Evolutionary conservation across 2,797 vertebrate genomes (phyloP).

Genomic region (Sebastes goodei): DNA sequence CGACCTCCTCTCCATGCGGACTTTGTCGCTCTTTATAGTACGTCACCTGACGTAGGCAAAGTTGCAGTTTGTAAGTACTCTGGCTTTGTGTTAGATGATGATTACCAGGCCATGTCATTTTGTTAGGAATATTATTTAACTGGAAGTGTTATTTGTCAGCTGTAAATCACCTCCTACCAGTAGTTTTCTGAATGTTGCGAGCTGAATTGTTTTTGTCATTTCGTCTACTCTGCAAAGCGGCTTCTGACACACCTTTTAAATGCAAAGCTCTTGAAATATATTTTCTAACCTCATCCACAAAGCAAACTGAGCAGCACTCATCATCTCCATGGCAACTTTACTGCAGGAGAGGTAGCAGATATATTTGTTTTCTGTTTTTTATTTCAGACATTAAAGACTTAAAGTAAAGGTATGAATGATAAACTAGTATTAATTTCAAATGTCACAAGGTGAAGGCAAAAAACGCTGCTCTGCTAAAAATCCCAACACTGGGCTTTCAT

Average conservation of each 20-base stretch:
- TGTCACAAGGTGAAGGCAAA: not conserved
- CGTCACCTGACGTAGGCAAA: not conserved
- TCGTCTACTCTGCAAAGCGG: not conserved
- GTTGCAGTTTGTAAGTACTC: not conserved
- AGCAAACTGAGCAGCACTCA: not conserved
- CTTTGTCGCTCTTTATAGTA: too few species aligned
- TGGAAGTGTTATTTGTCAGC: not conserved
- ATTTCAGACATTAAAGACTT: not conserved
- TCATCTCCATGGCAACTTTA: conserved; percentile 6
- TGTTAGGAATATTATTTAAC: not conserved
- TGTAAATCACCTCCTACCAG: not conserved
- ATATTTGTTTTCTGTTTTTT: not conserved
- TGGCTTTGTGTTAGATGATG: not conserved
- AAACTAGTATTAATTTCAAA: not conserved
- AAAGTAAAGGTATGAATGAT: too few species aligned
- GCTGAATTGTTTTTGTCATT: not conserved
- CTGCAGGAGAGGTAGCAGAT: not conserved
- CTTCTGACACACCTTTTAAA: not conserved
- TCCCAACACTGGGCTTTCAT: too few species aligned
- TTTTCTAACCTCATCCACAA: not conserved
- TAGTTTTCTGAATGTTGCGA: not conserved
- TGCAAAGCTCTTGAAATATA: not conserved
- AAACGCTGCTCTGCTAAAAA: not conserved
- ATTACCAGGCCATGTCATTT: not conserved
- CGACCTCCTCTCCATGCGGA: too few species aligned